Evolutionary conservation across 2,113 vertebrate genomes (phyloP), one percentile per base, ranked within the genome.

Genomic region (Microcebus lehilahytsara): DNA sequence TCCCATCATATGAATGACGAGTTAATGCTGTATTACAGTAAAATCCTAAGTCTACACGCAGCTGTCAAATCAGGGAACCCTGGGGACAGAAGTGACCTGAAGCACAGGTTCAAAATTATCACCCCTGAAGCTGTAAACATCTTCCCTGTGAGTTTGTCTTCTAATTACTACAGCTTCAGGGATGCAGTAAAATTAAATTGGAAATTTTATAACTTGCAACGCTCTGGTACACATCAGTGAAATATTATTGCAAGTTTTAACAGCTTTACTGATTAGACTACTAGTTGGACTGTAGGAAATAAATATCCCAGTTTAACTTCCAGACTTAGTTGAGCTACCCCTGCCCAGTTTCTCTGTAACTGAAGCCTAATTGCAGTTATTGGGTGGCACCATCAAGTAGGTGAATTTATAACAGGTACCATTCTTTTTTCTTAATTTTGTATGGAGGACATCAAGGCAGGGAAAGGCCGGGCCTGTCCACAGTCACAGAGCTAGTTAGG

Each of bases 41-140:
- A 98, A 96, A 98, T 99, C 95, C 98, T 99, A 98, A 99, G 98
- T 97, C 98, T 99, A 96, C 98, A 98, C 95, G 98, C 98, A 98
- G 98, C 98, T 97, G 97, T 98, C 97, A 98, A 98, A 93, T 98
- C 98, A 49, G 98, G 98, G 67, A 98, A 98, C 78, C 97, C 98
- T 0, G 93, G 98, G 97, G 98, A 98, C 75, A 97, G 97, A 85
- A 96, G 95, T 98, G 98, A 98, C 98, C 96, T 98, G 98, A 98
- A 98, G 98, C 98, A 99, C 98, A 99, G 99, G 98, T 99, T 99
- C 98, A 99, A 96, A 98, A 99, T 99, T 97, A 98, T 99, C 98
- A 99, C 99, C 98, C 99, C 99, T 85, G 99, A 99, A 98, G 99
- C 99, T 97, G 98, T 99, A 95, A 98, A 99, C 98, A 97, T 98